A percentile compares a stretch with the other conserved stretches of the same genome.
Evolutionary conservation across 1,140 invertebrate species (phyloP).

Genomic region (Pemphigus obesinymphae): DNA sequence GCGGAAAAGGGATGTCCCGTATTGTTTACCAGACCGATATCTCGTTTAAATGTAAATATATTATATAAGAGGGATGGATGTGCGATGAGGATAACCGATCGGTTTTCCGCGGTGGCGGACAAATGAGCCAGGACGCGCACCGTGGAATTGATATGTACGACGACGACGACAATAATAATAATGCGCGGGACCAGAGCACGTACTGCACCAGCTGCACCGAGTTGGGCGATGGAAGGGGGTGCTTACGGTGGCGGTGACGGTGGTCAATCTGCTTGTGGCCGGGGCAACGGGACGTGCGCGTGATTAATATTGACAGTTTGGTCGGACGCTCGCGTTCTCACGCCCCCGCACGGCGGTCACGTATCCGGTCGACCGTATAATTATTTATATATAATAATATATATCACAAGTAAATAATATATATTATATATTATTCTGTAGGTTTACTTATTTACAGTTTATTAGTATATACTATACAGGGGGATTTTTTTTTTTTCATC

Average conservation of each 20-base stretch:
- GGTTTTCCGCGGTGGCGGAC: not conserved
- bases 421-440: too few relatives aligned
- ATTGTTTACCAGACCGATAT: not conserved
- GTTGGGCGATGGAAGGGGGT: too few relatives aligned
- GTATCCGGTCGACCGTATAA: not conserved
- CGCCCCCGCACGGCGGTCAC: not conserved
- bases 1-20: not conserved
- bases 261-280: not conserved
- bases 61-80: not conserved
- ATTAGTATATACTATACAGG: too few relatives aligned
- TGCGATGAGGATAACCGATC: not conserved
- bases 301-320: too few relatives aligned
- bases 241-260: too few relatives aligned
- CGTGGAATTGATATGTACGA: not conserved
- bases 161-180: not conserved
- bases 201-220: too few relatives aligned
- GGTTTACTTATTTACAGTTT: too few relatives aligned
- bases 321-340: not conserved
- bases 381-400: too few relatives aligned
- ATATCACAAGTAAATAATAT: too few relatives aligned
- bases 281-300: not conserved
- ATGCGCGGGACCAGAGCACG: too few relatives aligned
- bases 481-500: too few relatives aligned
- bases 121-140: not conserved
- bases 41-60: conserved; percentile 39